Percentiles rank a stretch among this genome's conserved stretches.
These are phyloP conservation scores for Myodes glareolus DNA, from an alignment of 2,113 vertebrate species.

Conservation along the genomic window DNA sequence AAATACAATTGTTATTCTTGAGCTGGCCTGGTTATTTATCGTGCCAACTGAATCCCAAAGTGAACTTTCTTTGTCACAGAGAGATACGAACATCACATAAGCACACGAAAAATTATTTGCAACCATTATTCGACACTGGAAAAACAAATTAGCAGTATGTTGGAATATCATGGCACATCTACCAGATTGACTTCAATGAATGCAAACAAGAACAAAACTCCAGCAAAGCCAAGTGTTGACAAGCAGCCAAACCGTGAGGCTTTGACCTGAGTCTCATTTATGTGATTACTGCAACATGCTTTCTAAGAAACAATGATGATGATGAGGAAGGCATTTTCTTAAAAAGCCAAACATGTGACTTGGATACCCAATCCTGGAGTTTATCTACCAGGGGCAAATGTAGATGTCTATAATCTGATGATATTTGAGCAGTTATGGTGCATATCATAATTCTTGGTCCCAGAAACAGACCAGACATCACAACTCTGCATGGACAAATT, in stretches of 20 bases:
- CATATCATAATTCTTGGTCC: neutral
- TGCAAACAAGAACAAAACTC: neutral
- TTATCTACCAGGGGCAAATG: neutral
- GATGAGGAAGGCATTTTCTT: neutral
- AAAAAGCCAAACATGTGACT: neutral
- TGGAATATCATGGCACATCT: neutral
- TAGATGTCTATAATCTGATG: rapidly evolving
- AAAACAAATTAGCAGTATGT: neutral
- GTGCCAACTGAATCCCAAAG: no score
- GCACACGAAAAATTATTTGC: neutral
- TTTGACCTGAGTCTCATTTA: neutral
- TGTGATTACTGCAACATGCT: neutral
- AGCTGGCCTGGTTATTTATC: no score
- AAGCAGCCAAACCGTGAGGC: neutral
- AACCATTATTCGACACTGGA: neutral
- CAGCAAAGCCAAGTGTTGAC: neutral
- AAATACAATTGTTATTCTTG: no score
- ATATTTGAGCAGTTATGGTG: neutral
- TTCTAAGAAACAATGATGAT: neutral
- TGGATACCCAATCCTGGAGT: neutral
- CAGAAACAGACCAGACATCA: neutral
- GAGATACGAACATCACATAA: neutral
- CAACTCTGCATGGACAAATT: neutral
- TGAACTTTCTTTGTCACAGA: neutral
- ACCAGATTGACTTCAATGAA: neutral